phyloP scores from a whole-genome alignment of 2,113 vertebrate genomes.

The Chaetops frenatus region DNA sequence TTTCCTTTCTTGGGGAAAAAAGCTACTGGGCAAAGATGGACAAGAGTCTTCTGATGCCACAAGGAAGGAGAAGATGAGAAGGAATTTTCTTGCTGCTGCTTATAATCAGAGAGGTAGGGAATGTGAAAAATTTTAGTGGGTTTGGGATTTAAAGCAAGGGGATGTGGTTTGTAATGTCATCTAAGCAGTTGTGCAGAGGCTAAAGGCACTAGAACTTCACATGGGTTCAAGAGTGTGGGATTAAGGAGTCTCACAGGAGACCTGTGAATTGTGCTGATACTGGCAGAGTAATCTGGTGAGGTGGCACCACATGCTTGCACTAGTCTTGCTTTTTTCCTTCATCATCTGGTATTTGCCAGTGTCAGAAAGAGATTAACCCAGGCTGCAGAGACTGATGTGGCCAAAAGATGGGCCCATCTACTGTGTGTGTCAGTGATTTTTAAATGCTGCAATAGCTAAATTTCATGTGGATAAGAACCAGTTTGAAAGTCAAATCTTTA shows the following conservation, averaged over 20 bases:
- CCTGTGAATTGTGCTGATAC: not conserved
- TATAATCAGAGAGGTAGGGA: not conserved
- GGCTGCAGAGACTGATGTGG: not conserved
- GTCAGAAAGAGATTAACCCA: not conserved
- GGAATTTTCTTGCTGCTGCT: not conserved
- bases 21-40: not conserved
- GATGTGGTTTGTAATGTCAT: rapidly evolving
- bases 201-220: not conserved
- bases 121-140: not conserved
- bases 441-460: not conserved
- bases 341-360: not conserved
- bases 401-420: not conserved
- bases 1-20: not conserved
- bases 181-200: not conserved
- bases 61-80: not conserved
- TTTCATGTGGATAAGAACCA: not conserved
- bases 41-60: not conserved
- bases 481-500: not conserved
- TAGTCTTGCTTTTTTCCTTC: not conserved
- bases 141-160: not conserved
- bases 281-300: not conserved
- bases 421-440: not conserved
- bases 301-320: rapidly evolving
- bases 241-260: not conserved
- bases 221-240: not conserved